Conservation (phyloP, 2,113 vertebrate genomes). For the Mesitornis unicolor region DNA sequence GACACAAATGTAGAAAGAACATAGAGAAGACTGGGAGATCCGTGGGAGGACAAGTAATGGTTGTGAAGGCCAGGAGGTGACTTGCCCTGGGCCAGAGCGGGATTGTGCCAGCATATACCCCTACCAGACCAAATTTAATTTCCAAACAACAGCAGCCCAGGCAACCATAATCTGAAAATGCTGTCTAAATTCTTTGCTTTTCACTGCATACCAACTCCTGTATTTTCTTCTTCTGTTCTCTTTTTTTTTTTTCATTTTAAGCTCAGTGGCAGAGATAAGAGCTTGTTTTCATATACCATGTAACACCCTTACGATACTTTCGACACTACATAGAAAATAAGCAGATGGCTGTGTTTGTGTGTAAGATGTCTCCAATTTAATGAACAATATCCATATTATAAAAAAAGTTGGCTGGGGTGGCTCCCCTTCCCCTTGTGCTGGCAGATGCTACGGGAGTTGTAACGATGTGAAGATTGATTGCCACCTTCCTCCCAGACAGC, state of each 20-base stretch:
- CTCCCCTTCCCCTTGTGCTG: not conserved
- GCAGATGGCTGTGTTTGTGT: conserved; percentile 19
- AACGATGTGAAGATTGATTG: not conserved
- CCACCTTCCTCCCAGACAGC: not conserved
- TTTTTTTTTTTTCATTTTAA: not conserved
- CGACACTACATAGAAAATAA: not conserved
- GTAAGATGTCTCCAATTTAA: not conserved
- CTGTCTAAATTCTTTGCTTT: not conserved
- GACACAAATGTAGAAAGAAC: not conserved
- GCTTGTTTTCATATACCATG: conserved; percentile 11
- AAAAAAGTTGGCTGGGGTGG: not conserved
- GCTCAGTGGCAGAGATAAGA: not conserved
- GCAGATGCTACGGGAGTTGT: not conserved
- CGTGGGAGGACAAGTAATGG: not conserved
- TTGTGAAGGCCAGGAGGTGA: not conserved
- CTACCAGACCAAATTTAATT: not conserved
- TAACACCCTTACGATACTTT: not conserved
- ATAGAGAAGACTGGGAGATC: not conserved
- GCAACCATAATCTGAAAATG: not conserved
- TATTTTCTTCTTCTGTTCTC: not conserved
- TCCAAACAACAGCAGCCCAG: not conserved
- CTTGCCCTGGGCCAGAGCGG: not conserved
- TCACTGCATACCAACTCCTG: not conserved
- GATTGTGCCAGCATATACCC: not conserved
- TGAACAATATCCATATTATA: not conserved